phyloP scores from a whole-genome alignment of 2,888 invertebrate genomes.

The Meiosimyza platycephala region DNA sequence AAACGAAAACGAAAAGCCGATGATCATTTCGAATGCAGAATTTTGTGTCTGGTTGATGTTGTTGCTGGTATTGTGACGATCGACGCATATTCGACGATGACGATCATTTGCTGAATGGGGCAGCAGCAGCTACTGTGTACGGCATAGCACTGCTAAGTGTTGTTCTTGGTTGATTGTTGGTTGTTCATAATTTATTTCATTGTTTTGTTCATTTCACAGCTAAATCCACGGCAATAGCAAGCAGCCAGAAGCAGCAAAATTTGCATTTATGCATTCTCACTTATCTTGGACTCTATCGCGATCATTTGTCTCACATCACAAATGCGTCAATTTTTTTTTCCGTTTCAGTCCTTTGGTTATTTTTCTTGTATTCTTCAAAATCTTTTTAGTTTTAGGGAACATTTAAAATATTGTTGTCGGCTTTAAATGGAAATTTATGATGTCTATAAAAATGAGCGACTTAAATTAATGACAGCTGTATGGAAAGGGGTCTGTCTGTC shows the following conservation, averaged over 20 bases:
- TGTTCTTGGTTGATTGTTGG: not conserved
- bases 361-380: constrained; percentile 15
- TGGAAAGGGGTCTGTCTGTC: too few relatives aligned
- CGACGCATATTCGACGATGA: constrained; percentile 12
- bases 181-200: constrained; percentile 22
- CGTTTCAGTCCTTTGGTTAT: constrained; percentile 8
- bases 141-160: not conserved
- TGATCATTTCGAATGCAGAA: constrained; percentile 13
- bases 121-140: constrained; percentile 23
- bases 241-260: constrained; percentile 3
- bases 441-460: constrained; percentile 24
- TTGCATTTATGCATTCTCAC: constrained; percentile 27
- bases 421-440: constrained; percentile 31
- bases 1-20: constrained; percentile 38
- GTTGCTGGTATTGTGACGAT: constrained; percentile 24
- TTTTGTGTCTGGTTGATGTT: constrained; percentile 17
- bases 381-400: constrained; percentile 20
- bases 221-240: not conserved
- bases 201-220: constrained; percentile 28
- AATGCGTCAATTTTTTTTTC: constrained; percentile 19
- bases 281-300: constrained; percentile 34
- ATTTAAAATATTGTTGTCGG: constrained; percentile 15
- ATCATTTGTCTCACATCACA: constrained; percentile 44
- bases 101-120: constrained; percentile 23
- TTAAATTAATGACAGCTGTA: constrained; percentile 15